Conservation (phyloP, 2,113 vertebrate species). For the Mesocricetus auratus region DNA sequence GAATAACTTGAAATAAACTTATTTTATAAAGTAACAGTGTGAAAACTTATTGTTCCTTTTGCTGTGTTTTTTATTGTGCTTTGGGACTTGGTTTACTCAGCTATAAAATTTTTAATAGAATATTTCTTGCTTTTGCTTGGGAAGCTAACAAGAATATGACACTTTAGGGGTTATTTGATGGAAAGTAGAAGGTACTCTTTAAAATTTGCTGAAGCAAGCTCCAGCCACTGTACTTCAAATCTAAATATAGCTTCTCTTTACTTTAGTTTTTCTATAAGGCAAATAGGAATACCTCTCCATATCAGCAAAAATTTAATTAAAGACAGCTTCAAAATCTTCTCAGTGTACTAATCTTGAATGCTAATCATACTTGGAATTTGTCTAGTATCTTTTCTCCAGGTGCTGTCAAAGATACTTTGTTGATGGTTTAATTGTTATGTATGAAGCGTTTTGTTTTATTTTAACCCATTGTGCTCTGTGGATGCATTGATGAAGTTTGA, state of each 20-base stretch:
- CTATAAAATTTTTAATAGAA: conserved; percentile 76
- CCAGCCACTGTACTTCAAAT: not conserved
- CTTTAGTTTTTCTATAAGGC: not conserved
- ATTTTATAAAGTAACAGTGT: conserved; percentile 63
- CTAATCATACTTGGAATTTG: conserved; percentile 38
- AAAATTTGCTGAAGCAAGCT: conserved; percentile 65
- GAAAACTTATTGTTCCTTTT: conserved; percentile 65
- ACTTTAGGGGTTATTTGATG: conserved; percentile 70
- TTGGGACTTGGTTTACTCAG: conserved; percentile 71
- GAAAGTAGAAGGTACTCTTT: conserved; percentile 66
- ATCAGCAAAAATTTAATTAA: conserved; percentile 44
- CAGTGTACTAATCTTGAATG: not conserved
- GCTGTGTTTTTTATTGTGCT: conserved; percentile 65
- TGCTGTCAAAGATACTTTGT: not conserved
- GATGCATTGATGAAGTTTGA: not conserved
- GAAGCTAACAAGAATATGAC: conserved; percentile 76
- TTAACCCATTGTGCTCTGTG: not conserved
- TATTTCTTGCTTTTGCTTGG: conserved; percentile 67
- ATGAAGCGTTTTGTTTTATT: not conserved
- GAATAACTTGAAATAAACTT: conserved; percentile 65
- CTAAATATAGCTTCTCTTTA: conserved; percentile 4
- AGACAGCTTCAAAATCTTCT: conserved; percentile 39
- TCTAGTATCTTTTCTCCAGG: not conserved
- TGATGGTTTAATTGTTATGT: not conserved
- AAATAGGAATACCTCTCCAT: not conserved